A percentile compares a stretch with the other conserved stretches of the same genome.
phyloP scores from a whole-genome alignment of 2,888 invertebrate genomes.

The Panopea generosa region DNA sequence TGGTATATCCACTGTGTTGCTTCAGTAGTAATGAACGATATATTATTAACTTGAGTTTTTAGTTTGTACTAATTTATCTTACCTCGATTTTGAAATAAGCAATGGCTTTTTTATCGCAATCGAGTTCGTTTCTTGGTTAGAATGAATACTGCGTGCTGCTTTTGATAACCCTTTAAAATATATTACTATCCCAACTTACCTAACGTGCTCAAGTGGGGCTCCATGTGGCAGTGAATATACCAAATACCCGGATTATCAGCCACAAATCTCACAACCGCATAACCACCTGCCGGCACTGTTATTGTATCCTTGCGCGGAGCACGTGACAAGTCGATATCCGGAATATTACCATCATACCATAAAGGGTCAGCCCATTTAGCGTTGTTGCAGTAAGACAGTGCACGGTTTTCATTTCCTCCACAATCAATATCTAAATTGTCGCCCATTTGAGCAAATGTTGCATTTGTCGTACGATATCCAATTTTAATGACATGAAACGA shows the following conservation, averaged over 20 bases:
- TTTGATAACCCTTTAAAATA: no score
- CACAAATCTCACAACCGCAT: slow-evolving; percentile 75
- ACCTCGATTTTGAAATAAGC: no score
- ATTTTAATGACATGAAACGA: slow-evolving; percentile 33
- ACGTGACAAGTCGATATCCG: slow-evolving; percentile 3
- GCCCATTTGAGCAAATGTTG: not conserved
- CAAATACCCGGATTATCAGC: slow-evolving; percentile 79
- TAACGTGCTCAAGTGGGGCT: slow-evolving; percentile 60
- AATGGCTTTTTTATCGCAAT: no score
- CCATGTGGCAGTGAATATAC: slow-evolving; percentile 78
- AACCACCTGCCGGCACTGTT: no score
- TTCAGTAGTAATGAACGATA: no score
- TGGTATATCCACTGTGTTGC: no score
- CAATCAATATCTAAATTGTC: slow-evolving; percentile 23
- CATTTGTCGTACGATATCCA: slow-evolving; percentile 19
- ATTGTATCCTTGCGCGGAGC: slow-evolving; percentile 50
- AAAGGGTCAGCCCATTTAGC: slow-evolving; percentile 20
- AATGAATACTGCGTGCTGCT: no score
- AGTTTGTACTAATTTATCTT: no score
- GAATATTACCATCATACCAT: slow-evolving; percentile 29
- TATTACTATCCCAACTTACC: slow-evolving; percentile 21
- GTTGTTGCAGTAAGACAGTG: slow-evolving; percentile 24
- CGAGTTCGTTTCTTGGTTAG: no score
- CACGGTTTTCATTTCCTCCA: not conserved
- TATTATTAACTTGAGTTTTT: no score